Base-by-base conservation (phyloP, 2,797 vertebrate genomes). In the Catostomus latipinnis region DNA sequence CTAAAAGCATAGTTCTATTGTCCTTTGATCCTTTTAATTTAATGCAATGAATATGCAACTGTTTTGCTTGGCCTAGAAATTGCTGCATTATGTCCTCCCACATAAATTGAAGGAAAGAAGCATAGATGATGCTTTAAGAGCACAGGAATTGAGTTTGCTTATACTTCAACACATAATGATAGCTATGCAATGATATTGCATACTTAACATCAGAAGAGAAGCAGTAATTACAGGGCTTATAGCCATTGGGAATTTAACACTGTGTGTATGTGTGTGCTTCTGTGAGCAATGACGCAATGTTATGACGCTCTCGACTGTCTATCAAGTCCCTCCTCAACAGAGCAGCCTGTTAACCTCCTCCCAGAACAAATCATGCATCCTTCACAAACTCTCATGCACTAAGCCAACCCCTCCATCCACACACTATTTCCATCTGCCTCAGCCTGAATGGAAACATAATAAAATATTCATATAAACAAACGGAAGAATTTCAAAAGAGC, bases 291-390 rank as follows among this genome's bases (percentile, higher is more conserved):
- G 53, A 76, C 53, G 45, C 14, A 76, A 56, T 68, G 16, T 58
- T 16, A 14, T 69, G 65, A 14, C 13, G 13, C 65, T 68, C 53
- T 76, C 16, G 7, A 16, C 62, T 76, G 45, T 43, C 34, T 34
- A 2, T 34, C 63, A 56, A 63, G 54, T 34, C 46, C 63, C 54
- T 76, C 45, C 45, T 76, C 53, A 68, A 58, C 43, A 76, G 62
- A 67, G 53, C 45, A 58, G 43, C n/a, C n/a, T 53, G 72, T 43
- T 50, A 63, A 63, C 34, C 34, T 34, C 22, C 57, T 63, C 60
- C 49, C 60, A 12, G 50, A 75, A 75, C 50, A 66, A 68, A 68
- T 3, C 34, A 34, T 34, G 12, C 16, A 68, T 34, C 34, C 4
- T 34, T 3, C 34, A 13, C 63, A 56, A 14, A 12, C 62, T 57